phyloP scores from a whole-genome alignment of 2,113 vertebrate species.

The Mandrillus leucophaeus region DNA sequence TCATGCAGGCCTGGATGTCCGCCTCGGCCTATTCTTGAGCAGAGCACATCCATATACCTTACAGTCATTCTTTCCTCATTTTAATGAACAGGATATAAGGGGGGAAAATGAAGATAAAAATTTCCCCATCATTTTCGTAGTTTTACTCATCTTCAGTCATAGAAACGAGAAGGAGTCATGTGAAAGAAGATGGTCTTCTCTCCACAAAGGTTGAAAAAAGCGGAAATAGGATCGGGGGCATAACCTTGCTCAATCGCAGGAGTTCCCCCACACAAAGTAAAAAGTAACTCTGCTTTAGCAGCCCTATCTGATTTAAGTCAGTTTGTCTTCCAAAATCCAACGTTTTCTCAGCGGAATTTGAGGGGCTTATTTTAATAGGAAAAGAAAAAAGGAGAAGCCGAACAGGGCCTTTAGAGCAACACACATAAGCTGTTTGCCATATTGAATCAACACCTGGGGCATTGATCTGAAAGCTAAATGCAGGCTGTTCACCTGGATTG shows the following conservation, averaged over 20 bases:
- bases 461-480: slow-evolving; percentile 78
- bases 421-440: slow-evolving; percentile 79
- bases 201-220: not conserved
- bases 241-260: not conserved
- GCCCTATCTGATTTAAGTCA: slow-evolving; percentile 19
- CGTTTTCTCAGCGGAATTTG: slow-evolving; percentile 75
- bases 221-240: not conserved
- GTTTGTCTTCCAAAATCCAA: slow-evolving; percentile 66
- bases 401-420: slow-evolving; percentile 66
- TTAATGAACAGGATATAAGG: not conserved
- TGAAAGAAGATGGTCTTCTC: not conserved
- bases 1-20: too few species aligned
- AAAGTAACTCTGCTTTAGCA: slow-evolving; percentile 65
- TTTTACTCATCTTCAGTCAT: not conserved
- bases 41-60: too few species aligned
- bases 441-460: slow-evolving; percentile 84
- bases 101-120: not conserved
- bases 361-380: slow-evolving; percentile 52
- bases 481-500: slow-evolving; percentile 85
- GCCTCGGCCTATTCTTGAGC: too few species aligned
- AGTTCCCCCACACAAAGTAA: slow-evolving; percentile 34
- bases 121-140: not conserved
- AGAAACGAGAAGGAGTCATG: not conserved
- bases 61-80: not conserved
- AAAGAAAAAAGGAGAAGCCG: slow-evolving; percentile 71